Evolutionary conservation across 2,113 vertebrate genomes (phyloP).

Genomic region (Tichodroma muraria): DNA sequence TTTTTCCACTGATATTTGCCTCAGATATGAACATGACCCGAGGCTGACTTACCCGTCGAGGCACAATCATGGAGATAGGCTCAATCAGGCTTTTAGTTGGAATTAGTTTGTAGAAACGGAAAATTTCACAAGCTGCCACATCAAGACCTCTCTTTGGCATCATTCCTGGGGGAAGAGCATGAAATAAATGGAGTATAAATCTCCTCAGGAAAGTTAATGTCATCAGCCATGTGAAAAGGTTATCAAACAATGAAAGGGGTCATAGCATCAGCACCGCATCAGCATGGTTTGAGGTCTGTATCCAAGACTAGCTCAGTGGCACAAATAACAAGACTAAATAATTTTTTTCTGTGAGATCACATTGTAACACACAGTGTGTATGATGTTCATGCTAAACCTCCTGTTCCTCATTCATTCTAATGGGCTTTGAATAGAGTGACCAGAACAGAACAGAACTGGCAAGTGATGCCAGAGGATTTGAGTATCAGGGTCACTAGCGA

Average conservation of each 20-base stretch:
- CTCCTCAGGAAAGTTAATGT: not conserved
- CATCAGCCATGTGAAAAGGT: not conserved
- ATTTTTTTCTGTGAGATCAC: not conserved
- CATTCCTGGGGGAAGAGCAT: slow-evolving; percentile 65
- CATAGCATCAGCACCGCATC: not conserved
- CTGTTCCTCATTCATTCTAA: not conserved
- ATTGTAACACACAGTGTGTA: not conserved
- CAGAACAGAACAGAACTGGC: not conserved
- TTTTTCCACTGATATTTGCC: not conserved
- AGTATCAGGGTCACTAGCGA: not conserved
- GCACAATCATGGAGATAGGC: slow-evolving; percentile 92
- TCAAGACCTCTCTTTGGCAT: slow-evolving; percentile 95
- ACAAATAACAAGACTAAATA: not conserved
- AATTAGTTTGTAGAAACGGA: slow-evolving; percentile 92
- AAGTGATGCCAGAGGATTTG: not conserved
- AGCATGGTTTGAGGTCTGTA: not conserved
- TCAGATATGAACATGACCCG: not conserved
- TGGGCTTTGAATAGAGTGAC: not conserved
- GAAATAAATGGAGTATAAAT: not conserved
- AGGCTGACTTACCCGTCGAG: slow-evolving; percentile 78
- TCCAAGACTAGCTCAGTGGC: not conserved
- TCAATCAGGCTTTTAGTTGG: slow-evolving; percentile 87
- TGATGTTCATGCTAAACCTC: not conserved
- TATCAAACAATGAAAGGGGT: not conserved
- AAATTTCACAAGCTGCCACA: slow-evolving; percentile 88